A percentile compares a stretch with the other conserved stretches of the same genome.
These are phyloP conservation scores for Eupithecia inturbata DNA, from an alignment of 2,888 invertebrate genomes.

Conservation along the genomic window DNA sequence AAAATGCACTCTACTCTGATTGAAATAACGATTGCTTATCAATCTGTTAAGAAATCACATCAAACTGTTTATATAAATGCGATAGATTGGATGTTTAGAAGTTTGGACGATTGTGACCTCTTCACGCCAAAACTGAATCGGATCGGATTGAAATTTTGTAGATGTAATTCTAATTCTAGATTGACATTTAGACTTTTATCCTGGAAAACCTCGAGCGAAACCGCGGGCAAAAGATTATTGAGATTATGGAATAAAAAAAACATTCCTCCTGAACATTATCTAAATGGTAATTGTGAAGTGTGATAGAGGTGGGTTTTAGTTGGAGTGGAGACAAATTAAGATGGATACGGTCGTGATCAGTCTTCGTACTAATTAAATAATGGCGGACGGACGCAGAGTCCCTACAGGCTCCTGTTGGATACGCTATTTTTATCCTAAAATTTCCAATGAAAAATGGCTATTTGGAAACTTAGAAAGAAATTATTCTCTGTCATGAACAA, in stretches of 20 bases:
- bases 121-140: neutral
- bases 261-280: neutral
- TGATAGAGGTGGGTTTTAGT: constrained; percentile 22
- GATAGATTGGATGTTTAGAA: neutral
- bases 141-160: neutral
- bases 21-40: neutral
- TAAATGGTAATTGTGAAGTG: constrained; percentile 15
- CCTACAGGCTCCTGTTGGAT: constrained; percentile 11
- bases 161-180: neutral
- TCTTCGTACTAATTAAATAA: constrained; percentile 44
- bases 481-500: too few relatives aligned
- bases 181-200: neutral
- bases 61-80: neutral
- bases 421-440: constrained; percentile 2
- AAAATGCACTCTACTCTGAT: neutral
- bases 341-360: constrained; percentile 39
- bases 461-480: neutral
- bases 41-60: neutral
- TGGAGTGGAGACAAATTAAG: constrained; percentile 44
- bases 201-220: neutral
- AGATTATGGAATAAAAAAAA: neutral
- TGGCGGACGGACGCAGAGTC: constrained; percentile 20
- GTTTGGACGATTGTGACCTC: too few relatives aligned
- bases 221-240: neutral
- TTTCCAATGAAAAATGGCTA: neutral